Percentiles rank a stretch among this genome's conserved stretches.
phyloP scores from a whole-genome alignment of 2,113 vertebrate genomes.

The Benitochromis conjunctus region DNA sequence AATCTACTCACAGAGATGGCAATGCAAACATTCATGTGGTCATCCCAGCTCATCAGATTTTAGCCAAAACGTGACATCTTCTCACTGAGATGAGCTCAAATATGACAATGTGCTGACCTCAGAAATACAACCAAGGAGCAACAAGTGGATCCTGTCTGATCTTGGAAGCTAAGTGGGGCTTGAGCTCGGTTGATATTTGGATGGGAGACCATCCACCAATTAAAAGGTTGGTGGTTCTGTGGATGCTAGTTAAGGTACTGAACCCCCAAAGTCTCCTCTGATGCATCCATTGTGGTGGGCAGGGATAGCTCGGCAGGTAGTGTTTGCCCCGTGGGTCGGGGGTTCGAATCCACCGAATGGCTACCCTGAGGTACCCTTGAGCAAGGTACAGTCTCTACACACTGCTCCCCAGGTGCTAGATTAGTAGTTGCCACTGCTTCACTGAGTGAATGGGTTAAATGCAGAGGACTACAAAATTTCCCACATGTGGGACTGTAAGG shows the following conservation, averaged over 20 bases:
- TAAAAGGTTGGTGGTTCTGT: background rate
- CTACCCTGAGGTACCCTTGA: too few relatives aligned
- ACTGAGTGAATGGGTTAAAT: too few relatives aligned
- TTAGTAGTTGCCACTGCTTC: too few relatives aligned
- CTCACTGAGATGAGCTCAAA: background rate
- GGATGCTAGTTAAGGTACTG: background rate
- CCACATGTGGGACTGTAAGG: too few relatives aligned
- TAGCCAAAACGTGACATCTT: background rate
- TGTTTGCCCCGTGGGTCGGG: too few relatives aligned
- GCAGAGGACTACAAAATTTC: too few relatives aligned
- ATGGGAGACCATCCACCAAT: background rate
- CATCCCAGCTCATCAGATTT: background rate
- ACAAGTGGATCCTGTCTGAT: background rate
- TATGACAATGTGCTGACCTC: background rate
- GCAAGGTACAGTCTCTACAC: too few relatives aligned
- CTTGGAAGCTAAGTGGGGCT: background rate
- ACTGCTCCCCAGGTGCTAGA: too few relatives aligned
- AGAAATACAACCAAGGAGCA: background rate
- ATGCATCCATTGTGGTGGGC: background rate
- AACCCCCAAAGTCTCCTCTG: background rate
- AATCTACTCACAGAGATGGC: background rate
- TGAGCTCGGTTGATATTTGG: background rate
- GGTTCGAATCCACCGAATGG: too few relatives aligned
- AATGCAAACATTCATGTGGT: background rate
- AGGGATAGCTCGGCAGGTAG: too few relatives aligned